Evolutionary conservation across 1,140 invertebrate genomes (phyloP).

Genomic region (Trinorchestia longiramus): DNA sequence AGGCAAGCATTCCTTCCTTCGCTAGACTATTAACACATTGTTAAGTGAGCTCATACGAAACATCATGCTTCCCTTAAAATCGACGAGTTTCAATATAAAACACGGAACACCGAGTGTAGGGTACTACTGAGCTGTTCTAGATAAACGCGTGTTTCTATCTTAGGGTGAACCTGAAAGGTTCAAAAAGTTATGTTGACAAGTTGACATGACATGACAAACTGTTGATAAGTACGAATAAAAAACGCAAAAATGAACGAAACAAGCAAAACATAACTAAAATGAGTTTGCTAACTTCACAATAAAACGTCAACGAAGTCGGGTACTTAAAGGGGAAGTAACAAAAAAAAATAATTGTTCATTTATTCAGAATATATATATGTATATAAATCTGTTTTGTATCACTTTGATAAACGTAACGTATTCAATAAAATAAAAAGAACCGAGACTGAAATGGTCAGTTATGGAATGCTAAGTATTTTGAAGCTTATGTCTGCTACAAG

Average conservation of each 20-base stretch:
- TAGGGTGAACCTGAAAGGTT: not conserved
- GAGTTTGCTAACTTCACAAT: not conserved
- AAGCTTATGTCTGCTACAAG: not conserved
- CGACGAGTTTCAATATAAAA: not conserved
- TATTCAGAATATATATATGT: constrained; percentile 11
- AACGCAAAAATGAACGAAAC: not conserved
- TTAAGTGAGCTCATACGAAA: not conserved
- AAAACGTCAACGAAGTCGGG: not conserved
- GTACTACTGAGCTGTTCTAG: not conserved
- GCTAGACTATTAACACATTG: not conserved
- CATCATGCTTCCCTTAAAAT: not conserved
- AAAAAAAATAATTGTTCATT: constrained; percentile 31
- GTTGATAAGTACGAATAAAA: not conserved
- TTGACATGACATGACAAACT: not conserved
- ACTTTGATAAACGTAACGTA: not conserved
- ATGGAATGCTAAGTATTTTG: not conserved
- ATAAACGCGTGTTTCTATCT: not conserved
- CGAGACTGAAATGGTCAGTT: not conserved
- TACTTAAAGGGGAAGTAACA: not conserved
- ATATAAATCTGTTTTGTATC: not conserved
- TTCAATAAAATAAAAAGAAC: not conserved
- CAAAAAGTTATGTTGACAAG: not conserved
- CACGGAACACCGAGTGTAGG: not conserved
- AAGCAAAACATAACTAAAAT: not conserved
- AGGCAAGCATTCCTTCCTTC: not conserved